phyloP scores from a whole-genome alignment of 2,113 vertebrate species.

The Calidris pugnax region DNA sequence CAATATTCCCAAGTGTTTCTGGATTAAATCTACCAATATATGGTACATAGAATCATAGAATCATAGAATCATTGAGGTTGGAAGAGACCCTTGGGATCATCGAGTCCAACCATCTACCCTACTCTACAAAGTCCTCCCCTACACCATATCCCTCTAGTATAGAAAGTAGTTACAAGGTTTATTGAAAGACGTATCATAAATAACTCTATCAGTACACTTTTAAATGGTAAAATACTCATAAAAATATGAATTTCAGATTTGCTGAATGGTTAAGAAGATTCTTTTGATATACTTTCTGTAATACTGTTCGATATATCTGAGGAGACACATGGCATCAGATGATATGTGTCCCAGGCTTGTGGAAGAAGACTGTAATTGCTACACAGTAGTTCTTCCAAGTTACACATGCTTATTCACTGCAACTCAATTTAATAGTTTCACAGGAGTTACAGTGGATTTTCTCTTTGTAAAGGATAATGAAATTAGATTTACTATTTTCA shows the following conservation, averaged over 20 bases:
- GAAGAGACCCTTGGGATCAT: no score
- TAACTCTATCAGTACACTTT: neutral
- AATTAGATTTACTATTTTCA: neutral
- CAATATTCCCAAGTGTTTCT: neutral
- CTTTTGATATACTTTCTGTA: neutral
- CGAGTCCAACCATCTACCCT: no score
- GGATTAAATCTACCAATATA: neutral
- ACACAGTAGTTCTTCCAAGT: neutral
- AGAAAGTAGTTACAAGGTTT: neutral
- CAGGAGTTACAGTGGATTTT: neutral
- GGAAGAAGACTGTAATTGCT: neutral
- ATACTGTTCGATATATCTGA: neutral
- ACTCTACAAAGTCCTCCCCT: no score
- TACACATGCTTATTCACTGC: neutral
- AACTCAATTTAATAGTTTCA: neutral
- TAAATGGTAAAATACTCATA: neutral
- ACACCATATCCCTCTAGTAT: no score
- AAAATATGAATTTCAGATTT: neutral
- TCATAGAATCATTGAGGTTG: no score
- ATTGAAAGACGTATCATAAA: neutral
- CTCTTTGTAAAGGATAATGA: neutral
- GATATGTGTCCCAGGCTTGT: neutral
- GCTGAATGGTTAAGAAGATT: neutral
- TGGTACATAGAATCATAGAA: no score
- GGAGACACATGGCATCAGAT: neutral